Percentiles rank a stretch among this genome's conserved stretches.
Conservation (phyloP, 2,797 vertebrate species). For the Clarias fuscus region DNA sequence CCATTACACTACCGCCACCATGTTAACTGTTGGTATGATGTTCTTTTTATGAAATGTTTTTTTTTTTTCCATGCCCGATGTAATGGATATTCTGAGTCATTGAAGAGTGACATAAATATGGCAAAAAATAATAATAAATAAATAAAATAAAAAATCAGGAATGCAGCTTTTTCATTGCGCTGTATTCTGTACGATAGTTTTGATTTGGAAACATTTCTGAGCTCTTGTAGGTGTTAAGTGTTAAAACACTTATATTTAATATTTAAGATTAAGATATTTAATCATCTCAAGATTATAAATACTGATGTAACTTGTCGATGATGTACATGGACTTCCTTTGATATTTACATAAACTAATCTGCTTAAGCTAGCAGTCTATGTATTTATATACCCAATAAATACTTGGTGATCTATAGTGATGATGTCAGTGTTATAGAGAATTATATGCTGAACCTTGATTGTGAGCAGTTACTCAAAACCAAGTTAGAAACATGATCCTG, state of each 20-base stretch:
- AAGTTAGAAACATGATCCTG: constrained; percentile 13
- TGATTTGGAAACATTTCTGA: neutral
- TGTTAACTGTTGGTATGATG: no score
- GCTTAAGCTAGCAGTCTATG: no score
- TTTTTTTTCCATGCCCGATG: no score
- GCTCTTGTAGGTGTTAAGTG: neutral
- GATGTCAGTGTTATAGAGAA: neutral
- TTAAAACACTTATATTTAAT: neutral
- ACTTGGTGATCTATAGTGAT: neutral
- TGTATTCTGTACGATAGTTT: neutral
- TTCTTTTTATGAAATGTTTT: no score
- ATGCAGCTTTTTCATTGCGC: no score
- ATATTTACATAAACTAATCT: neutral
- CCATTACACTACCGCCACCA: no score
- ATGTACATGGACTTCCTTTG: neutral
- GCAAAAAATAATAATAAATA: no score
- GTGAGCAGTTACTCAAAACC: neutral
- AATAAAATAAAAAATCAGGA: no score
- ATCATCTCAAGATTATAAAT: neutral
- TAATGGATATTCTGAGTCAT: no score
- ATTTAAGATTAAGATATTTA: no score
- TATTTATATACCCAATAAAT: neutral
- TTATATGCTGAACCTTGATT: neutral
- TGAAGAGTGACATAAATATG: no score
- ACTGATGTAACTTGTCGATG: neutral